Percentiles rank a stretch among this genome's conserved stretches.
Conservation (phyloP, 2,797 vertebrate species). For the Trachops cirrhosus region DNA sequence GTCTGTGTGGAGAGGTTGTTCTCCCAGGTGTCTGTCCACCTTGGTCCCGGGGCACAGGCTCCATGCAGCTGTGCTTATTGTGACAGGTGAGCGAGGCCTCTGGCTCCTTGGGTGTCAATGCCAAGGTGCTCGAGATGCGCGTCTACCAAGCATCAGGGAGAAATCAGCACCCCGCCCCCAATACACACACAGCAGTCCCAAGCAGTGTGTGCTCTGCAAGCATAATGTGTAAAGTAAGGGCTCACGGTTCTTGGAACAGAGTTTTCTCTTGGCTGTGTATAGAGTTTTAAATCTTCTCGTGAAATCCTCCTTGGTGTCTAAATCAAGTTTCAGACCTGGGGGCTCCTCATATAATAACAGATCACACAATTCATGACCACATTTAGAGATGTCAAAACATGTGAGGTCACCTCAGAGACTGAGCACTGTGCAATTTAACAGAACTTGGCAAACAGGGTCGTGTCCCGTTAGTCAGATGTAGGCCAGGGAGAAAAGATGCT, state of each 20-base stretch:
- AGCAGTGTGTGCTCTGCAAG: neutral
- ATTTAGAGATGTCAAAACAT: neutral
- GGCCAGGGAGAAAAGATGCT: neutral
- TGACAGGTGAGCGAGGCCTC: neutral
- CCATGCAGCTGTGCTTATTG: neutral
- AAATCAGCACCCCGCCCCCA: neutral
- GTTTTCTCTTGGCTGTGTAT: neutral
- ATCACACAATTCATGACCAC: neutral
- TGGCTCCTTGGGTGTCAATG: neutral
- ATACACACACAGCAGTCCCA: neutral
- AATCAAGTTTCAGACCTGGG: neutral
- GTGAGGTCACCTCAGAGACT: neutral
- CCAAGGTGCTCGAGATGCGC: neutral
- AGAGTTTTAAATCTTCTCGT: neutral
- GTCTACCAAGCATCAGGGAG: neutral
- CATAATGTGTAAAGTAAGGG: neutral
- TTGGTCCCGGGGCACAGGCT: neutral
- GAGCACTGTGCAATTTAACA: neutral
- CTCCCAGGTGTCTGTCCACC: neutral
- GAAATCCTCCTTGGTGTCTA: neutral
- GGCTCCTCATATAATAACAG: neutral
- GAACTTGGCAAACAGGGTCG: neutral
- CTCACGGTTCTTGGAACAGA: neutral
- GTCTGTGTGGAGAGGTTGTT: neutral
- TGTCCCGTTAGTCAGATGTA: neutral